phyloP scores from a whole-genome alignment of 2,113 vertebrate genomes.

The Rhagologus leucostigma region DNA sequence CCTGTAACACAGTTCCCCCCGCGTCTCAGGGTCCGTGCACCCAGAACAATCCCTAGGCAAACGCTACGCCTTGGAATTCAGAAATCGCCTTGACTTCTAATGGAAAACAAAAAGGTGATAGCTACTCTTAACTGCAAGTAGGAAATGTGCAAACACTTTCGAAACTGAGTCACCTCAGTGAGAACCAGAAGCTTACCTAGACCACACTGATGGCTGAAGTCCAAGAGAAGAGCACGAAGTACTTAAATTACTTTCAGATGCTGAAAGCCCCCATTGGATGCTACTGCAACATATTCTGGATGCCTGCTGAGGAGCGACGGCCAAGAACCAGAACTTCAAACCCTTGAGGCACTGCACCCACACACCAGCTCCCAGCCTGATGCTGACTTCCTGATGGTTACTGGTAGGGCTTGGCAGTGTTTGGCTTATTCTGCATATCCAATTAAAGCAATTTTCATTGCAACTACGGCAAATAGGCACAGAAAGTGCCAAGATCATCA shows the following conservation, averaged over 20 bases:
- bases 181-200: background rate
- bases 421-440: fast-evolving
- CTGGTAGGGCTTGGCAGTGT: fast-evolving
- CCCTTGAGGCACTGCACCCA: background rate
- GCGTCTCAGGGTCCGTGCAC: fast-evolving
- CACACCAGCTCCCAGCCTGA: background rate
- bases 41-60: fast-evolving
- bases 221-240: fast-evolving
- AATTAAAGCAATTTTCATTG: background rate
- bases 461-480: background rate
- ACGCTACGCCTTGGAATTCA: no score
- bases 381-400: fast-evolving
- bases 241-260: background rate
- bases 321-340: no score
- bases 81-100: fast-evolving
- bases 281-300: fast-evolving
- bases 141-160: fast-evolving
- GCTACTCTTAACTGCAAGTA: no score
- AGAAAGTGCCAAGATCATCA: no score
- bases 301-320: background rate
- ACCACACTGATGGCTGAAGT: fast-evolving
- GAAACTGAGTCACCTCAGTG: fast-evolving
- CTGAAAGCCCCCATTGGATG: fast-evolving
- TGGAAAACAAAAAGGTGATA: fast-evolving
- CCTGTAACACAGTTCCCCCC: fast-evolving